Conservation (phyloP, 2,113 vertebrate species). For the Cheirogaleus medius region DNA sequence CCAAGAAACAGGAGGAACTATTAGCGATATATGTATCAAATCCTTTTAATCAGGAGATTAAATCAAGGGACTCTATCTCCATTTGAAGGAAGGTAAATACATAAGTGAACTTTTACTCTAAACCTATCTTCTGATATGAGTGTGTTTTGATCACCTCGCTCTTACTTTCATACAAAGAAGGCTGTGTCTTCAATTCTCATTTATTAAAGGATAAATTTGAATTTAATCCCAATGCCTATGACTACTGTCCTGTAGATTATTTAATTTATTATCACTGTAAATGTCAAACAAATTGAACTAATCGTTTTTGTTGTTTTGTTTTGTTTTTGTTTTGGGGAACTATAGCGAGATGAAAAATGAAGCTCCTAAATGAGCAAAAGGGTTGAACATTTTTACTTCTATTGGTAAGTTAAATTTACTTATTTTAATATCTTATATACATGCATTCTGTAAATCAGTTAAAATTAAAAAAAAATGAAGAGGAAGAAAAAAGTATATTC, state of each 20-base stretch:
- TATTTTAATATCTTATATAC: background rate
- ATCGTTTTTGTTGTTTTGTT: background rate
- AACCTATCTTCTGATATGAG: background rate
- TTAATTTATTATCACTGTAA: background rate
- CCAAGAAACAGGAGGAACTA: background rate
- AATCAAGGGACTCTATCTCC: background rate
- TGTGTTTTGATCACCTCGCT: background rate
- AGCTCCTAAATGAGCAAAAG: background rate
- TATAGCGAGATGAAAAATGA: background rate
- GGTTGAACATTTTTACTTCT: background rate
- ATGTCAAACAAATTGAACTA: background rate
- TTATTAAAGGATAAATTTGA: background rate
- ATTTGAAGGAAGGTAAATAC: background rate
- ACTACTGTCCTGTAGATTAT: background rate
- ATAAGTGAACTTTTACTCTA: background rate
- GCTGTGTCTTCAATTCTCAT: background rate
- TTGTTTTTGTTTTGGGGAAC: background rate
- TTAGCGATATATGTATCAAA: background rate
- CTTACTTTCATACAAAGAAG: background rate
- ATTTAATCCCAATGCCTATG: background rate
- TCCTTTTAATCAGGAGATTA: background rate
- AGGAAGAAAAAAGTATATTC: background rate
- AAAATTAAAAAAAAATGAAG: background rate
- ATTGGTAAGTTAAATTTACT: background rate
- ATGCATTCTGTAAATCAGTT: background rate